These are phyloP conservation scores for Gymnoscelis rufifasciata DNA, from an alignment of 2,888 invertebrate species.

Conservation along the genomic window DNA sequence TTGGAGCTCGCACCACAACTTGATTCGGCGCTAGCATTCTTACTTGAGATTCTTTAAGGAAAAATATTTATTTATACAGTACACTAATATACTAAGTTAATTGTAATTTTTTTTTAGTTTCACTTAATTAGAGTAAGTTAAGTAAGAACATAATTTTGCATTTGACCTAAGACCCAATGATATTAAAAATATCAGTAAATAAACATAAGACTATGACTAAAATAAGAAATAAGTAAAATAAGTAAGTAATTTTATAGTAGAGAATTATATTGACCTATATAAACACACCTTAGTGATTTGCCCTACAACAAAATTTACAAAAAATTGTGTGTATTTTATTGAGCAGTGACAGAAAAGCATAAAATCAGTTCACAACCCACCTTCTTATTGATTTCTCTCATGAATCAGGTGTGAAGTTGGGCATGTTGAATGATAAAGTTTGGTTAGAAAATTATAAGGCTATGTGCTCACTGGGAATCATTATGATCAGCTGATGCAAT, in stretches of 20 bases:
- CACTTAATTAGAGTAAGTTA: too few species aligned
- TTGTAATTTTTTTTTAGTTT: not conserved
- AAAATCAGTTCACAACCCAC: not conserved
- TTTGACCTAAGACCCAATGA: too few species aligned
- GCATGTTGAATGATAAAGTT: conserved; percentile 4
- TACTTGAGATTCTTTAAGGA: conserved; percentile 37
- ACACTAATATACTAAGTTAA: not conserved
- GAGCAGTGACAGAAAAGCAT: too few species aligned
- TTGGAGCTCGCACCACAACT: conserved; percentile 47
- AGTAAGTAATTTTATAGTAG: too few species aligned
- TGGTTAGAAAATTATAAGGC: conserved; percentile 17
- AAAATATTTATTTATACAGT: not conserved
- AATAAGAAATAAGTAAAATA: too few species aligned
- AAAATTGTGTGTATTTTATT: not conserved
- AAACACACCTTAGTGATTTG: not conserved
- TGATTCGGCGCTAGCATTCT: conserved; percentile 59
- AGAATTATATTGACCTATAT: too few species aligned
- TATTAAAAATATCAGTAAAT: too few species aligned
- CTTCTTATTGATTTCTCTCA: not conserved
- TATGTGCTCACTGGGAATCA: conserved; percentile 9
- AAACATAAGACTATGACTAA: too few species aligned
- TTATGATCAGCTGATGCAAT: conserved; percentile 20
- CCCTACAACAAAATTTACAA: not conserved
- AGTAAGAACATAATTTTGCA: too few species aligned
- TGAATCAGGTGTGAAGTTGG: not conserved